Evolutionary conservation across 2,888 invertebrate genomes (phyloP).

Genomic region (Holacanthella duospinosa): DNA sequence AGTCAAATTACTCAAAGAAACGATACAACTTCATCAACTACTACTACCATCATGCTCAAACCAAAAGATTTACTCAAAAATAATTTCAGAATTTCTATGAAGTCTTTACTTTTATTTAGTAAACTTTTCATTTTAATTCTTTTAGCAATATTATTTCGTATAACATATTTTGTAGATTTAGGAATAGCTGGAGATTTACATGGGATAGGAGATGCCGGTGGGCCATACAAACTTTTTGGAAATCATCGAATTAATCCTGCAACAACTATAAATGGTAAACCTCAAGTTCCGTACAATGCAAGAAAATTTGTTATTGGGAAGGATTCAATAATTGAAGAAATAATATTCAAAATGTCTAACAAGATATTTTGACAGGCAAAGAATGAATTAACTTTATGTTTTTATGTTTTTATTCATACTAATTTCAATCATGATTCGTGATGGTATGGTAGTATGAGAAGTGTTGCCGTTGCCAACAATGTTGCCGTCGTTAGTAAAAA

Average conservation of each 20-base stretch:
- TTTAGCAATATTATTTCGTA: neutral
- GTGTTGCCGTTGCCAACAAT: too few species aligned
- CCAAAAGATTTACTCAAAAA: neutral
- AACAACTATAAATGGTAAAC: neutral
- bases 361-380: too few species aligned
- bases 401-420: too few species aligned
- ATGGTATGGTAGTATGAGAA: too few species aligned
- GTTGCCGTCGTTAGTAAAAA: too few species aligned
- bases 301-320: neutral
- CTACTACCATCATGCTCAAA: neutral
- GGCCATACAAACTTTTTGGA: neutral
- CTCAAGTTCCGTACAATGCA: neutral
- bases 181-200: neutral
- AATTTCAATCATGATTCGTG: too few species aligned
- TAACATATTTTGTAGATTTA: neutral
- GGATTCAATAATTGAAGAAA: neutral
- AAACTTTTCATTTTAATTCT: neutral
- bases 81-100: conserved; percentile 2
- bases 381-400: too few species aligned
- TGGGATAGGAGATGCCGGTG: neutral
- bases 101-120: neutral
- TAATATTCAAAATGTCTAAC: neutral
- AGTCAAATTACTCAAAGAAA: too few species aligned
- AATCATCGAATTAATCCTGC: conserved; percentile 2
- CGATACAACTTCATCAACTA: neutral